phyloP scores from a whole-genome alignment of 2,113 vertebrate species.

The Oceanites oceanicus region DNA sequence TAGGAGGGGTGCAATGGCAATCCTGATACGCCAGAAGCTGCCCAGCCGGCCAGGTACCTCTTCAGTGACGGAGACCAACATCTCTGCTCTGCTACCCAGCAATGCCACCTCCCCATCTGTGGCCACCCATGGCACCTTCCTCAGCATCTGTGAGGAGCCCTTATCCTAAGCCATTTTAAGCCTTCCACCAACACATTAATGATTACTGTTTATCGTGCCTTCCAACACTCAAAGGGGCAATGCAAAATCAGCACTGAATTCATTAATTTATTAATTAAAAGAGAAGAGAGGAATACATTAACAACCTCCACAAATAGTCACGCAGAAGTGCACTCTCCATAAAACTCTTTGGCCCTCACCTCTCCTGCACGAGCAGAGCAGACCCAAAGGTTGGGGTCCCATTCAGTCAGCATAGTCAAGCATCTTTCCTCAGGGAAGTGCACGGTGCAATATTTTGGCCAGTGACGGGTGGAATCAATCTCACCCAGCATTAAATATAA shows the following conservation, averaged over 20 bases:
- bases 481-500: neutral
- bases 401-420: neutral
- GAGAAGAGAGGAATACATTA: neutral
- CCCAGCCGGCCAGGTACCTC: neutral
- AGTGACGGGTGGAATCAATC: neutral
- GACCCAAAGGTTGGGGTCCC: neutral
- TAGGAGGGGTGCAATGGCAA: neutral
- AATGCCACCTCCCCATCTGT: accelerated
- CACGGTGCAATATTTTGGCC: neutral
- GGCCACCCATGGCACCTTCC: neutral
- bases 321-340: neutral
- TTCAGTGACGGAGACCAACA: neutral
- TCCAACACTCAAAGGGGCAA: neutral
- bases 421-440: neutral
- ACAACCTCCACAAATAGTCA: neutral
- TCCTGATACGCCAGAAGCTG: neutral
- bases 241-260: constrained; percentile 19
- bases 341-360: neutral
- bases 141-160: neutral
- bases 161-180: neutral
- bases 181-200: neutral
- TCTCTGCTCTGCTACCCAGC: neutral
- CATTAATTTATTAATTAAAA: constrained; percentile 26
- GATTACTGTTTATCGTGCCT: neutral
- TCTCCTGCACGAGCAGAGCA: neutral